phyloP scores from a whole-genome alignment of 2,888 invertebrate genomes.

The Ctena decussata region DNA sequence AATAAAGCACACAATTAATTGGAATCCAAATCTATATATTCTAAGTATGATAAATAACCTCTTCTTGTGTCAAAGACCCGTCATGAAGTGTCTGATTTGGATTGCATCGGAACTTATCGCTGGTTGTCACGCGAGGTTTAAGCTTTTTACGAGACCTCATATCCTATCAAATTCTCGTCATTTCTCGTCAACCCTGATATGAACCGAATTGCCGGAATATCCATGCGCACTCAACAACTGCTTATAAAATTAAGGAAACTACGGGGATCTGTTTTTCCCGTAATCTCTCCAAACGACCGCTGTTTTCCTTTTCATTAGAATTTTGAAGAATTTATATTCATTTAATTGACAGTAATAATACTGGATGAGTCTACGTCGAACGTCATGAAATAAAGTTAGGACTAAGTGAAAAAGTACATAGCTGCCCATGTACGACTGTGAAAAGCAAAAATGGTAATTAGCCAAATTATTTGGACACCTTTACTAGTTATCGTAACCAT shows the following conservation, averaged over 20 bases:
- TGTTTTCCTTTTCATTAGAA: neutral
- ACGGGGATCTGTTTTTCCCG: neutral
- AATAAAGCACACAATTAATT: slow-evolving; percentile 7
- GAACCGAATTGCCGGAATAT: neutral
- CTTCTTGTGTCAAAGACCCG: slow-evolving; percentile 10
- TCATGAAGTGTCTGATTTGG: slow-evolving; percentile 14
- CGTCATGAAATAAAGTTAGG: no score
- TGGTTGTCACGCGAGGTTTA: slow-evolving; percentile 1
- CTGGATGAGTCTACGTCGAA: neutral
- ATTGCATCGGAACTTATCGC: slow-evolving; percentile 5
- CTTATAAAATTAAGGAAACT: neutral
- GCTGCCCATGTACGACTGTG: no score
- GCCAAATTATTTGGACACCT: no score
- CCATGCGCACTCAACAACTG: neutral
- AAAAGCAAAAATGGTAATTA: no score
- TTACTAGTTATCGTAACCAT: no score
- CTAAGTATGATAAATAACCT: slow-evolving; percentile 35
- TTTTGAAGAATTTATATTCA: neutral
- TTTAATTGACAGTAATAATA: slow-evolving; percentile 10
- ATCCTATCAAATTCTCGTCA: slow-evolving; percentile 7
- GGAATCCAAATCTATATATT: slow-evolving; percentile 7
- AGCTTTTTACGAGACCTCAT: slow-evolving; percentile 4
- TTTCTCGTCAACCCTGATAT: neutral
- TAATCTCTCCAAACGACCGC: neutral
- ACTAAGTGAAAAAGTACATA: no score